These are phyloP conservation scores for Peribatodes rhomboidaria DNA, from an alignment of 2,888 invertebrate species.

Conservation along the genomic window DNA sequence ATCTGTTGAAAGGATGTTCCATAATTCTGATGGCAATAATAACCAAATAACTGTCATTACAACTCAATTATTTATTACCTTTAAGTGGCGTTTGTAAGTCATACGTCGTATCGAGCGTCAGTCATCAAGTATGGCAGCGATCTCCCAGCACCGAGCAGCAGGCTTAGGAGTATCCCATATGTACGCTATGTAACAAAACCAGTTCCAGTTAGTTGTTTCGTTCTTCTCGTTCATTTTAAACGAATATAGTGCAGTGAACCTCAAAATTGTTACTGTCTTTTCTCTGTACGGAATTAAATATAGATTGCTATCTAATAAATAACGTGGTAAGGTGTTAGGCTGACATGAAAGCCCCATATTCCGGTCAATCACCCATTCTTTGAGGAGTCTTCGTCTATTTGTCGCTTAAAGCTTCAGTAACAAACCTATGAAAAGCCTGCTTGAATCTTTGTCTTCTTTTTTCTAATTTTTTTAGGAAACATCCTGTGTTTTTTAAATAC, in stretches of 20 bases:
- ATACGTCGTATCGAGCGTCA: slow-evolving; percentile 84
- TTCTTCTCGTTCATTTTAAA: slow-evolving; percentile 10
- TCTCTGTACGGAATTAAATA: slow-evolving; percentile 57
- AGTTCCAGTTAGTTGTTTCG: no score
- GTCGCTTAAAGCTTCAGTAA: background rate
- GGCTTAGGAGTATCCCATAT: slow-evolving; percentile 64
- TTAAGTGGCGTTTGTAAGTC: slow-evolving; percentile 82
- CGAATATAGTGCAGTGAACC: slow-evolving; percentile 54
- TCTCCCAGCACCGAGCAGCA: slow-evolving; percentile 57
- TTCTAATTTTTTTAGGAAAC: background rate
- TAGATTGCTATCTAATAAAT: slow-evolving; percentile 53
- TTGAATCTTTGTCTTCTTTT: background rate
- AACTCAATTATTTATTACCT: slow-evolving; percentile 63
- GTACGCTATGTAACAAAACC: slow-evolving; percentile 61
- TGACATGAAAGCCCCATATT: slow-evolving; percentile 15
- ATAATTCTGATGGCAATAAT: no score
- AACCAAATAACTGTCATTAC: slow-evolving; percentile 48
- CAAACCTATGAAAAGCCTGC: background rate
- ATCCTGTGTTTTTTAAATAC: background rate
- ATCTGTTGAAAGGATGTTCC: slow-evolving; percentile 69
- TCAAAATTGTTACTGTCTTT: slow-evolving; percentile 61
- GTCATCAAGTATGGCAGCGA: slow-evolving; percentile 71
- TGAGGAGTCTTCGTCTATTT: background rate
- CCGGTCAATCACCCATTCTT: background rate
- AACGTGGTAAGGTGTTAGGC: no score